Evolutionary conservation across 2,797 vertebrate genomes (phyloP).

Genomic region (Sebastes iracundus): DNA sequence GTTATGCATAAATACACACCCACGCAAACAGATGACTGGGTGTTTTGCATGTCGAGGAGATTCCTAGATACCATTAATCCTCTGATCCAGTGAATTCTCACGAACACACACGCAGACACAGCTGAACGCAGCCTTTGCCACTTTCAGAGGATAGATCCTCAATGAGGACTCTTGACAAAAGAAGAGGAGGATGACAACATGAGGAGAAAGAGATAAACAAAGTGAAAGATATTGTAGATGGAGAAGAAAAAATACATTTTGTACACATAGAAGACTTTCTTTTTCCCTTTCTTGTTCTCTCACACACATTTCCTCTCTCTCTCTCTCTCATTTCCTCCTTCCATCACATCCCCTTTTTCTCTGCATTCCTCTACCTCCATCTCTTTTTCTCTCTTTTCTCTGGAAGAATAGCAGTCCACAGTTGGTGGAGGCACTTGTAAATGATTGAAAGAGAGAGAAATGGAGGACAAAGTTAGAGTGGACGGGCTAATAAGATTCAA

Average conservation of each 20-base stretch:
- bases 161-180: neutral
- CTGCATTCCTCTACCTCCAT: neutral
- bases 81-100: conserved; percentile 38
- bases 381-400: conserved; percentile 1
- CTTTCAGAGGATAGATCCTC: conserved; percentile 22
- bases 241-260: neutral
- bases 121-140: conserved; percentile 11
- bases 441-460: conserved; percentile 49
- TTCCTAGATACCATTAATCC: conserved; percentile 57
- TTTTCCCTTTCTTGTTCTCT: neutral
- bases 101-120: neutral
- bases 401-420: conserved; percentile 24
- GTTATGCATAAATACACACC: neutral
- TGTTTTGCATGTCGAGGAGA: conserved; percentile 42
- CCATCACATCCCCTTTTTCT: neutral
- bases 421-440: conserved; percentile 45
- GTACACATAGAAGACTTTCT: neutral
- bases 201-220: neutral
- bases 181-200: neutral
- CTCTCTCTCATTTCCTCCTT: neutral
- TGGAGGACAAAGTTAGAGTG: conserved; percentile 35
- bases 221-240: neutral
- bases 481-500: conserved; percentile 57
- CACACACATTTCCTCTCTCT: neutral
- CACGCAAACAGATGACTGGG: neutral